These are phyloP conservation scores for Nasonia giraulti DNA, from an alignment of 1,140 invertebrate species.

Conservation along the genomic window DNA sequence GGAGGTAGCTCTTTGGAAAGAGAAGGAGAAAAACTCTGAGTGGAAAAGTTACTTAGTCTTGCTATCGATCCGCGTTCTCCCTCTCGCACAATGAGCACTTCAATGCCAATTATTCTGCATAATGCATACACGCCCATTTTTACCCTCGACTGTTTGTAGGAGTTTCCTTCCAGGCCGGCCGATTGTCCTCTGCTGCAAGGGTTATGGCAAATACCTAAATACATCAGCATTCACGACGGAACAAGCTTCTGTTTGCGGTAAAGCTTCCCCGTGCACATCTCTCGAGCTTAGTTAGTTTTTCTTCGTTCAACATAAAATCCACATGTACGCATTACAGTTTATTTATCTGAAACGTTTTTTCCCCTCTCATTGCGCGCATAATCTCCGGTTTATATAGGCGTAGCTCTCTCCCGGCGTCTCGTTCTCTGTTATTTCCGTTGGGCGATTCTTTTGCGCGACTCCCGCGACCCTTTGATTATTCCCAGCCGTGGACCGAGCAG, in stretches of 20 bases:
- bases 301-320: background rate
- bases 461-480: constrained; percentile 56
- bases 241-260: background rate
- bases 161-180: background rate
- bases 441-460: constrained; percentile 15
- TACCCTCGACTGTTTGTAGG: background rate
- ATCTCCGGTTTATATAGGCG: too few species aligned
- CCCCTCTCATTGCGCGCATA: background rate
- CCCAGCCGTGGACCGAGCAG: constrained; percentile 22
- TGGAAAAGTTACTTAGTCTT: constrained; percentile 9
- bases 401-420: too few species aligned
- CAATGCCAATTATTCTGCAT: constrained; percentile 21
- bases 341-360: background rate
- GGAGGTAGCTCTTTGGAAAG: background rate
- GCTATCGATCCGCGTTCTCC: constrained; percentile 25
- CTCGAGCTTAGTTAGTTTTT: background rate
- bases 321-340: too few species aligned
- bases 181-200: background rate
- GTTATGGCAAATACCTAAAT: too few species aligned
- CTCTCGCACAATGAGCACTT: background rate
- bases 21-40: background rate
- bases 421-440: constrained; percentile 3
- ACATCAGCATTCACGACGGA: too few species aligned
- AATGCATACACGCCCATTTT: background rate
- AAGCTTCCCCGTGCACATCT: too few species aligned